These are phyloP conservation scores for Pituophis catenifer DNA, from an alignment of 2,113 vertebrate genomes.

Conservation along the genomic window DNA sequence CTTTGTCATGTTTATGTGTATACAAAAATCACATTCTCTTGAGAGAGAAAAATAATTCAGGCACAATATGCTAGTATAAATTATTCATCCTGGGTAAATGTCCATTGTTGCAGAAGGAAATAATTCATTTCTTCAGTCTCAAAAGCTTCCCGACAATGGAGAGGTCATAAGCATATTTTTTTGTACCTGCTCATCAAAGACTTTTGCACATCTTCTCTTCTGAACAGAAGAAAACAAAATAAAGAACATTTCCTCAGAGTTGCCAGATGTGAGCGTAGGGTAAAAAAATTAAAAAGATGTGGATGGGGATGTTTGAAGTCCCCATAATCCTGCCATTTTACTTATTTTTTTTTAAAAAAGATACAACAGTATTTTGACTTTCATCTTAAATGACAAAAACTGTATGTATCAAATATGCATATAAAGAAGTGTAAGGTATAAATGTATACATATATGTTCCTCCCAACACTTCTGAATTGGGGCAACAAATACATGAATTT, in stretches of 20 bases:
- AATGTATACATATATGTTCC: neutral
- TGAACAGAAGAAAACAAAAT: neutral
- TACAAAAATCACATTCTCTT: constrained; percentile 10
- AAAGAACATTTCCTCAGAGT: neutral
- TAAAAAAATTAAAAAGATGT: neutral
- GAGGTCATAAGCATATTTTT: neutral
- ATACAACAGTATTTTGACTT: neutral
- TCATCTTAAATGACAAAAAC: neutral
- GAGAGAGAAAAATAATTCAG: neutral
- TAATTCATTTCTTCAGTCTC: constrained; percentile 4
- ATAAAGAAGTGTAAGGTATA: neutral
- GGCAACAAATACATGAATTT: neutral
- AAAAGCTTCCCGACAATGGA: neutral
- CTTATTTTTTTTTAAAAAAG: neutral
- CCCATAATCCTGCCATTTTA: neutral
- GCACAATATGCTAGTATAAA: neutral
- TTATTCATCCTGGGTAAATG: constrained; percentile 12
- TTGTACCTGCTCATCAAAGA: neutral
- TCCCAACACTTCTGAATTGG: neutral
- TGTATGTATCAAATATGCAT: neutral
- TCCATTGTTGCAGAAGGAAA: constrained; percentile 16
- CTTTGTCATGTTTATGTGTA: constrained; percentile 5
- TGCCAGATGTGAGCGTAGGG: neutral
- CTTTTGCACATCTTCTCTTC: neutral
- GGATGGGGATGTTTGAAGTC: neutral